Evolutionary conservation across 2,888 invertebrate genomes (phyloP).

Genomic region (Osmoderma eremita): DNA sequence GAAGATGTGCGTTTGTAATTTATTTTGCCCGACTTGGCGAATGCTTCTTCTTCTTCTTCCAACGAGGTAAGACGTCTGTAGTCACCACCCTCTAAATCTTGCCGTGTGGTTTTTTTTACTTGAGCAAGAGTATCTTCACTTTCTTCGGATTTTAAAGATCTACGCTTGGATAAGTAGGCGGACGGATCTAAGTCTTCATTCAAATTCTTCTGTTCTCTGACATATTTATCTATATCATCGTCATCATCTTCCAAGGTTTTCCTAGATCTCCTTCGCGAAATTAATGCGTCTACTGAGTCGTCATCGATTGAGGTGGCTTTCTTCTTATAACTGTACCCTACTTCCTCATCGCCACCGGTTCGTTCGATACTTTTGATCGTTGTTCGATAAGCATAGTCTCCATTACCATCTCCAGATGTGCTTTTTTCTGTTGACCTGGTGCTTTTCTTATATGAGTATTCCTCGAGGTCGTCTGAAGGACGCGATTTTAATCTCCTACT

Average conservation of each 20-base stretch:
- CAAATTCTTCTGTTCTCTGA: constrained; percentile 40
- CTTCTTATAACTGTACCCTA: constrained; percentile 39
- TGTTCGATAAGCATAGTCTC: constrained; percentile 54
- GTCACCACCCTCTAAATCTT: constrained; percentile 32
- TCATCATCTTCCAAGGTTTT: constrained; percentile 37
- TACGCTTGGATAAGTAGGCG: constrained; percentile 46
- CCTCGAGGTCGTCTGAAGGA: constrained; percentile 35
- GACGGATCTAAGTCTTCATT: constrained; percentile 46
- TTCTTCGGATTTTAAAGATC: constrained; percentile 35
- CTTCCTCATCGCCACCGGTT: constrained; percentile 49
- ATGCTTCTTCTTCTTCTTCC: constrained; percentile 47
- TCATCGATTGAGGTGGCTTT: constrained; percentile 35
- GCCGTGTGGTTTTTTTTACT: constrained; percentile 25
- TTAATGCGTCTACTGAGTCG: constrained; percentile 39
- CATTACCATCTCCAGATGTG: constrained; percentile 53
- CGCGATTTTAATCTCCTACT: constrained; percentile 36
- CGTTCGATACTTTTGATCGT: constrained; percentile 54
- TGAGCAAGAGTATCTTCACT: constrained; percentile 35
- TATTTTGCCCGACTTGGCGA: constrained; percentile 47
- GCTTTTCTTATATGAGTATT: constrained; percentile 46
- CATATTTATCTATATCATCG: constrained; percentile 39
- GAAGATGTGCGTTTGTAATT: constrained; percentile 38
- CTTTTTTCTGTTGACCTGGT: constrained; percentile 41
- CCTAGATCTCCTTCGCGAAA: constrained; percentile 30
- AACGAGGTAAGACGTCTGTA: constrained; percentile 36